phyloP scores from a whole-genome alignment of 2,797 vertebrate species.

The Ammospiza maritima region DNA sequence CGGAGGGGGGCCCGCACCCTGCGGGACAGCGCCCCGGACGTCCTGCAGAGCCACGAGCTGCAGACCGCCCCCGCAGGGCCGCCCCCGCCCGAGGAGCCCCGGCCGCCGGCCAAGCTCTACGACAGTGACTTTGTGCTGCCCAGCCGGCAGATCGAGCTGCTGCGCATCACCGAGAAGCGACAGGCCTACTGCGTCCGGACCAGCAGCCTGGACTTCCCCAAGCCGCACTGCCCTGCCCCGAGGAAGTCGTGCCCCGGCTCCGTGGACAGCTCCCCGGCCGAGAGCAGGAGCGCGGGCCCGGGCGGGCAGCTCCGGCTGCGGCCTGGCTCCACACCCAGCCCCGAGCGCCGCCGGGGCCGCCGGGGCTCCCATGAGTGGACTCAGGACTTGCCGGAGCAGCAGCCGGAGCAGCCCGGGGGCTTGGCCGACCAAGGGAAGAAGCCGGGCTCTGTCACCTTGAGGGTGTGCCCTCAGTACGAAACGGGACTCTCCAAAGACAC shows the following conservation, averaged over 20 bases:
- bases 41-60: conserved; percentile 83
- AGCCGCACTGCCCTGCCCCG: conserved; percentile 58
- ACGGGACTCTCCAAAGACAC: conserved; percentile 90
- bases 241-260: conserved; percentile 75
- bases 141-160: conserved; percentile 89
- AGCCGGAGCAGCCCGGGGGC: conserved; percentile 15
- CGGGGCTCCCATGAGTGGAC: conserved; percentile 79
- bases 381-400: conserved; percentile 76
- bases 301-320: conserved; percentile 21
- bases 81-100: conserved; percentile 48
- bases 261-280: conserved; percentile 62
- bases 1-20: conserved; percentile 61
- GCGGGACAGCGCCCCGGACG: conserved; percentile 80
- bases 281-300: conserved; percentile 46
- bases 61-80: neutral
- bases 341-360: neutral
- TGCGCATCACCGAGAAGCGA: conserved; percentile 91
- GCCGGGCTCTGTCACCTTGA: conserved; percentile 80
- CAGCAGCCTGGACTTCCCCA: conserved; percentile 90
- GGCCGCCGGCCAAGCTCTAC: conserved; percentile 73
- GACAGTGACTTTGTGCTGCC: conserved; percentile 93
- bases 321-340: neutral
- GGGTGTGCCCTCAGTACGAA: conserved; percentile 88
- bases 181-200: conserved; percentile 90
- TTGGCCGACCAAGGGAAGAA: conserved; percentile 71